Percentiles rank a stretch among this genome's conserved stretches.
These are phyloP conservation scores for Hirundichthys speculiger DNA, from an alignment of 2,113 vertebrate genomes.

Conservation along the genomic window DNA sequence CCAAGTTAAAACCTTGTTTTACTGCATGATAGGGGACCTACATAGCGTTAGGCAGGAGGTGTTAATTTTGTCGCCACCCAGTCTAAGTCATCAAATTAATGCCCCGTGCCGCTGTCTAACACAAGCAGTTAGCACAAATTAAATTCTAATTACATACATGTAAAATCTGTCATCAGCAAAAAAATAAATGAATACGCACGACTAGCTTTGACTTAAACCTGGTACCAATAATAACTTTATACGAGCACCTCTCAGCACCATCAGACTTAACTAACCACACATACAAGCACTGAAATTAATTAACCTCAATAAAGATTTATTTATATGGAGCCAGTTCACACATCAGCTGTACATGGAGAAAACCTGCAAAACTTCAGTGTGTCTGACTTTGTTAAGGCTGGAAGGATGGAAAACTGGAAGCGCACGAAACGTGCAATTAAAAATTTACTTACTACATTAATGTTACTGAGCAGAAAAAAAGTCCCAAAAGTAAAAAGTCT, in stretches of 20 bases:
- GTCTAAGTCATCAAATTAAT: not conserved
- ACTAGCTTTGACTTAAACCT: not conserved
- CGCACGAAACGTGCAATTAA: too few relatives aligned
- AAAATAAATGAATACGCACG: conserved; percentile 9
- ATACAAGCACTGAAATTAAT: not conserved
- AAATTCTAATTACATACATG: conserved; percentile 24
- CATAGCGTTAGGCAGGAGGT: not conserved
- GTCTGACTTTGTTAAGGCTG: too few relatives aligned
- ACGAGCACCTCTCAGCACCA: conserved; percentile 2
- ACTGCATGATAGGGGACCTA: too few relatives aligned
- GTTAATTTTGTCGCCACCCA: too few relatives aligned
- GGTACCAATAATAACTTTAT: conserved; percentile 8
- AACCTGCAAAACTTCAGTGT: not conserved
- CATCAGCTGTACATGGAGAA: conserved; percentile 5
- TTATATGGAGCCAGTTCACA: not conserved
- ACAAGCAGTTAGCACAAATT: conserved; percentile 2
- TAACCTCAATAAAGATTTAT: not conserved
- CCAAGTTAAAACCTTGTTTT: too few relatives aligned
- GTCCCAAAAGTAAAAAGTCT: too few relatives aligned
- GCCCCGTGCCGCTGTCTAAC: not conserved
- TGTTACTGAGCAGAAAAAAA: too few relatives aligned
- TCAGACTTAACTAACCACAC: not conserved
- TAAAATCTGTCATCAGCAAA: conserved; percentile 20
- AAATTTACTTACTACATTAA: too few relatives aligned
- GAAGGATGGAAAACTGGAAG: too few relatives aligned